phyloP scores from a whole-genome alignment of 2,797 vertebrate species.

The Otus scops region DNA sequence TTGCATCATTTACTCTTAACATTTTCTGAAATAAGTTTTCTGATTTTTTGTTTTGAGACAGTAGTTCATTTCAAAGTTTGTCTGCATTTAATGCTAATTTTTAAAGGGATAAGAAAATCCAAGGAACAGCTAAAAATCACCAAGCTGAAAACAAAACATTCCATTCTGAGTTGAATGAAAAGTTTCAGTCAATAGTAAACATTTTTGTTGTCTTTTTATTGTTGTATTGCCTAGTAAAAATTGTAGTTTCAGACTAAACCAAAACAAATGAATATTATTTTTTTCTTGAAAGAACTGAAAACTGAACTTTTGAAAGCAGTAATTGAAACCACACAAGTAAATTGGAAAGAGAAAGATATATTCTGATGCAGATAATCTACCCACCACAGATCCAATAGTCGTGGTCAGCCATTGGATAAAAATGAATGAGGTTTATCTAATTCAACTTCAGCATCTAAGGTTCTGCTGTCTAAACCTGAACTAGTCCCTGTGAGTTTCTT shows the following conservation, averaged over 20 bases:
- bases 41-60: neutral
- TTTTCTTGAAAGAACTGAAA: constrained; percentile 30
- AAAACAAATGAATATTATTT: constrained; percentile 31
- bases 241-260: constrained; percentile 12
- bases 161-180: constrained; percentile 29
- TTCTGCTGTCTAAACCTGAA: neutral
- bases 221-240: constrained; percentile 17
- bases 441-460: neutral
- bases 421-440: neutral
- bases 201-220: constrained; percentile 38
- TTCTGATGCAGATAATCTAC: neutral
- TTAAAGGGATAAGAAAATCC: neutral
- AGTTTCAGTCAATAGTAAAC: constrained; percentile 38
- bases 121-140: neutral
- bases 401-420: neutral
- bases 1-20: neutral
- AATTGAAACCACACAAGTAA: constrained; percentile 29
- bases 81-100: neutral
- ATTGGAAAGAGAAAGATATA: neutral
- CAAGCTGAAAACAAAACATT: constrained; percentile 1
- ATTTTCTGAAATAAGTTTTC: neutral
- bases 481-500: neutral
- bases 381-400: neutral
- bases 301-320: constrained; percentile 10
- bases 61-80: neutral